A percentile compares a stretch with the other conserved stretches of the same genome.
Conservation (phyloP, 2,113 vertebrate species). For the Sylvia atricapilla region DNA sequence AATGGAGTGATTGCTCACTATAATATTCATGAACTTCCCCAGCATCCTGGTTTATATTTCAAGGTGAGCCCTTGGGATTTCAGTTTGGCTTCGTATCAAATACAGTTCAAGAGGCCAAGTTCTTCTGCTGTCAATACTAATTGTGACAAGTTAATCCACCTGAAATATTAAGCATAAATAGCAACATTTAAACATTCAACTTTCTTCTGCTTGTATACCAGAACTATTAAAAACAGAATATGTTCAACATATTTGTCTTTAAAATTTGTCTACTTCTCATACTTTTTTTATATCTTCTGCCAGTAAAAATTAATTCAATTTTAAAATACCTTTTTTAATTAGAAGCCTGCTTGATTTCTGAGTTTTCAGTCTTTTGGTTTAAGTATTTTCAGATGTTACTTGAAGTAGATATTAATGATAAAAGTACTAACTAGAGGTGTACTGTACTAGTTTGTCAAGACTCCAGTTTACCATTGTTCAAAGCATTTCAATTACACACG, state of each 20-base stretch:
- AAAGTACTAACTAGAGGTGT: background rate
- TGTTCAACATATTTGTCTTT: background rate
- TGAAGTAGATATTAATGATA: background rate
- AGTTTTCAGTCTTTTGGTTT: background rate
- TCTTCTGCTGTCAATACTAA: background rate
- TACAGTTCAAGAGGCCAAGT: background rate
- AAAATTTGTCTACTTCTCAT: background rate
- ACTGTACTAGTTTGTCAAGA: background rate
- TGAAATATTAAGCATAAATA: background rate
- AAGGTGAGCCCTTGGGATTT: background rate
- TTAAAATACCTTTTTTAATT: background rate
- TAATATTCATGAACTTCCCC: background rate
- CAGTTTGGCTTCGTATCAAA: background rate
- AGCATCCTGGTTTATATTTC: background rate
- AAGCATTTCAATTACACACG: background rate
- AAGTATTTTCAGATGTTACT: background rate
- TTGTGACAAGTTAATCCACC: background rate
- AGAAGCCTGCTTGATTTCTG: background rate
- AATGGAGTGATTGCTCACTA: background rate
- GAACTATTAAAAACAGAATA: background rate
- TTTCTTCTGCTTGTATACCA: background rate
- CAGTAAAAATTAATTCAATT: background rate
- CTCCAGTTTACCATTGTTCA: background rate
- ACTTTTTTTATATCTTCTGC: background rate
- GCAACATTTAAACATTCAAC: background rate